Evolutionary conservation across 2,888 invertebrate genomes (phyloP).

Genomic region (Morinoia aosen): DNA sequence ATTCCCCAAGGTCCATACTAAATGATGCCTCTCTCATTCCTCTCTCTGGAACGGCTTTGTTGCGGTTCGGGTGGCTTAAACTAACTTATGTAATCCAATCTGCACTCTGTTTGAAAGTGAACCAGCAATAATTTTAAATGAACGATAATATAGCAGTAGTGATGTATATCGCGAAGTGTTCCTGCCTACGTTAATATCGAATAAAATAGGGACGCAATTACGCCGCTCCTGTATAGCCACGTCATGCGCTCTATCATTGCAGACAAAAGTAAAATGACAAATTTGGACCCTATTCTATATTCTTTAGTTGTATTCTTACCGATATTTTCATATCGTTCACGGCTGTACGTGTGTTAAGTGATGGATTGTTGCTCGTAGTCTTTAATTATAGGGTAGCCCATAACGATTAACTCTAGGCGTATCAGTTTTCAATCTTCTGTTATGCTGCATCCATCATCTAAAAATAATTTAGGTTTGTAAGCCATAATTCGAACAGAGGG

Average conservation of each 20-base stretch:
- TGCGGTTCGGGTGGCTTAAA: no score
- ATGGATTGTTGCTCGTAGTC: not conserved
- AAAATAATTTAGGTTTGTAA: not conserved
- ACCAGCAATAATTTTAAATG: no score
- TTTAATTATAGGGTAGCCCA: not conserved
- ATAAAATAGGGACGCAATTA: not conserved
- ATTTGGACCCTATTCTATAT: not conserved
- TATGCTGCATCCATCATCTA: not conserved
- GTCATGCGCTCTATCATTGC: not conserved
- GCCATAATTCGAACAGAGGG: not conserved
- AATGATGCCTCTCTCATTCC: no score
- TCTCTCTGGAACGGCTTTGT: no score
- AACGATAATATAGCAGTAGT: no score
- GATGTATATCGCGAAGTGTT: no score
- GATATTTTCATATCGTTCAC: not conserved
- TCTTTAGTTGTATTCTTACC: not conserved
- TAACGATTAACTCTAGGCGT: not conserved
- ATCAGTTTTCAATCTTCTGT: not conserved
- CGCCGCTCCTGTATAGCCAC: not conserved
- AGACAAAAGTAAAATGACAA: not conserved
- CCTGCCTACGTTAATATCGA: not conserved
- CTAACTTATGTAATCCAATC: no score
- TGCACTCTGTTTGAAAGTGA: no score
- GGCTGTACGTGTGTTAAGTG: not conserved
- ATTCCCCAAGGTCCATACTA: no score